Base-by-base conservation (phyloP, 2,797 vertebrate genomes). In the Sardinella longiceps region DNA sequence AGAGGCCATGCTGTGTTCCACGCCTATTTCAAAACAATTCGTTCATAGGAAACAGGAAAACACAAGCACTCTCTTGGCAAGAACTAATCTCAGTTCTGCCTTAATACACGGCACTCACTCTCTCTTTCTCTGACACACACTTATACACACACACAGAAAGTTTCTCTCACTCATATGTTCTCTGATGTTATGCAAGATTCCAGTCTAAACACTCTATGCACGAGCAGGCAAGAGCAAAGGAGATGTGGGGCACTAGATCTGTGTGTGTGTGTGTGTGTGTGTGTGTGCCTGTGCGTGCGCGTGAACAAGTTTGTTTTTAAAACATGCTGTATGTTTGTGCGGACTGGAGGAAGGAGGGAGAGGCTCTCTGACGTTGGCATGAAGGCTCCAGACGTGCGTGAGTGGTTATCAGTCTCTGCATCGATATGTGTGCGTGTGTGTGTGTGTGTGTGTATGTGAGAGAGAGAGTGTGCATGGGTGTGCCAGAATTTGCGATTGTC, bases 251-350 rank as follows among this genome's bases (percentile, higher is more conserved):
- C 28, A 12, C 63, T 15, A 63, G 25, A 0, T 12, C 2, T 63
- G 60, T 63, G 60, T 25, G 58, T 53, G 50, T 53, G 50, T 53
- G 50, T 53, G 15, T n/a, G 53, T 56, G 51, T 53, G 50, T 53
- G 50, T 53, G 50, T 53, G 14, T 3, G 20, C 39, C 30, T 74
- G 18, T 82, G n/a, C 50, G 14, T 74, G 23, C 45, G 51, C 30
- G 53, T 30, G 30, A 86, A 80, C 56, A 84, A 83, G 56, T 84
- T 23, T 82, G 70, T 84, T 70, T 70, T 70, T 33, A 30, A 77
- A 43, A 77, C 33, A n/a, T 43, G 70, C 20, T 77, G 15, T 23
- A 77, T 77, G 70, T 43, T 37, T 77, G 37, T 77, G 37, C 2
- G 28, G 14, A 70, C 63, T 63, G 14, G 23, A 25, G 58, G 11